phyloP scores from a whole-genome alignment of 2,888 invertebrate genomes.

The Pecten maximus region DNA sequence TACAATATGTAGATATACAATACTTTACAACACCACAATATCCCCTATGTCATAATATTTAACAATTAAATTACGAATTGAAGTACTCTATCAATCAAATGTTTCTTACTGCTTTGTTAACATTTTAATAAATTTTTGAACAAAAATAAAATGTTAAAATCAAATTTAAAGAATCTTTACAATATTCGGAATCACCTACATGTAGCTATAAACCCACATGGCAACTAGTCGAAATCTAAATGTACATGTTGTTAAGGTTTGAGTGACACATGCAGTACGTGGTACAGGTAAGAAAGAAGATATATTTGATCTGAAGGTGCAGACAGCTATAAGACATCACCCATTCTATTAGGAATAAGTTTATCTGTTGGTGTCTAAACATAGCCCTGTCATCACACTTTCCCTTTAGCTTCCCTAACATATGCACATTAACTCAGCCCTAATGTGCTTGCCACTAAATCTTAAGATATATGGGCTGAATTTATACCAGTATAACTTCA shows the following conservation, averaged over 20 bases:
- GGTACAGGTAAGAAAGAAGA: background rate
- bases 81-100: too few relatives aligned
- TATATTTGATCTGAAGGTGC: background rate
- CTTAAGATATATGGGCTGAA: background rate
- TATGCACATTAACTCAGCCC: background rate
- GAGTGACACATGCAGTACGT: background rate
- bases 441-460: background rate
- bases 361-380: background rate
- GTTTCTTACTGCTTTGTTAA: too few relatives aligned
- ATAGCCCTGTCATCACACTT: background rate
- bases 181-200: too few relatives aligned
- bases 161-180: too few relatives aligned
- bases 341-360: background rate
- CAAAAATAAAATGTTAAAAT: too few relatives aligned
- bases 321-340: background rate
- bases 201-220: too few relatives aligned
- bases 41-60: too few relatives aligned
- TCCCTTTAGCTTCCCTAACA: background rate
- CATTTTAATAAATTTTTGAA: too few relatives aligned
- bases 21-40: too few relatives aligned
- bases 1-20: too few relatives aligned
- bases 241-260: background rate
- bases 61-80: too few relatives aligned
- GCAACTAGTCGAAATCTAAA: too few relatives aligned
- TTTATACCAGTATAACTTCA: background rate